Percentiles rank a stretch among this genome's conserved stretches.
phyloP scores from a whole-genome alignment of 37 sponge, comb jelly and placozoan species.

The Spongilla lacustris region DNA sequence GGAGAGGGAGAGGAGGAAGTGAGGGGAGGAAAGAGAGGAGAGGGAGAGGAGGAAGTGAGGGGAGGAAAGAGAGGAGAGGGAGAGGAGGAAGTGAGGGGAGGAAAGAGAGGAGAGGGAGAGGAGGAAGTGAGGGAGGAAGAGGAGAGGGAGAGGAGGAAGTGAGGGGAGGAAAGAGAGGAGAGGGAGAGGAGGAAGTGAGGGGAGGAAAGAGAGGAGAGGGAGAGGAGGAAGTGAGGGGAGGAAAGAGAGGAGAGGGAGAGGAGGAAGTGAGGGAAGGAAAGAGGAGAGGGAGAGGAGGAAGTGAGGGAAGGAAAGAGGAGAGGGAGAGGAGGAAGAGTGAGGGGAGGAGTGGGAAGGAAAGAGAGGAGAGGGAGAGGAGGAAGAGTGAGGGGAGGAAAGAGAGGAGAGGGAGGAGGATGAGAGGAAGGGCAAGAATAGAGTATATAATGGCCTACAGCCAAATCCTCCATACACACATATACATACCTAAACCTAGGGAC shows the following conservation, averaged over 20 bases:
- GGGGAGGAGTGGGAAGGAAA: background rate
- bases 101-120: background rate
- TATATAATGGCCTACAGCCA: constrained; percentile 1
- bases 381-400: background rate
- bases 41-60: no score
- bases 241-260: background rate
- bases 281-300: background rate
- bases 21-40: background rate
- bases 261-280: background rate
- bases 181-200: background rate
- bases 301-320: background rate
- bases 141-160: no score
- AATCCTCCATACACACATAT: background rate
- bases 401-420: background rate
- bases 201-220: background rate
- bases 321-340: background rate
- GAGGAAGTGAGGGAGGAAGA: no score
- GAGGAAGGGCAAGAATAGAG: background rate
- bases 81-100: no score
- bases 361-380: background rate
- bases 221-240: background rate
- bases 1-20: background rate
- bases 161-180: background rate
- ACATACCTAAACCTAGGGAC: constrained; percentile 80
- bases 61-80: background rate